A percentile compares a stretch with the other conserved stretches of the same genome.
These are phyloP conservation scores for Homarus gammarus DNA, from an alignment of 2,888 invertebrate species.

Conservation along the genomic window DNA sequence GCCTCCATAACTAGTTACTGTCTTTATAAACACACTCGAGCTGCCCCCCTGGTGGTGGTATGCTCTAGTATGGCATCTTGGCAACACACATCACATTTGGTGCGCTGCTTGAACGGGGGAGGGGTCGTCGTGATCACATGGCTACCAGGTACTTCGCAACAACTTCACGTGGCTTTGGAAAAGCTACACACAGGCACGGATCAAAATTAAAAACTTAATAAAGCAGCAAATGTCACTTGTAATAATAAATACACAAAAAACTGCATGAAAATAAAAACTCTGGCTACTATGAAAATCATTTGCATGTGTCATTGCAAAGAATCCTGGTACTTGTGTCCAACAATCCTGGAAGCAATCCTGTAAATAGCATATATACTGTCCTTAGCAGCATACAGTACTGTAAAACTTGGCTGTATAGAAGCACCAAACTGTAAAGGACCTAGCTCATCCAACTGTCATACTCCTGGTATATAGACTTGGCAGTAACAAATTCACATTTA, in stretches of 20 bases:
- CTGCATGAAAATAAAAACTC: constrained; percentile 47
- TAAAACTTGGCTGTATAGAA: constrained; percentile 42
- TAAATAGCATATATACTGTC: constrained; percentile 11
- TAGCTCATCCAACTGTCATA: constrained; percentile 14
- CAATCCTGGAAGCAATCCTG: constrained; percentile 44
- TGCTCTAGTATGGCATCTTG: constrained; percentile 64
- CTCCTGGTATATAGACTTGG: constrained; percentile 25
- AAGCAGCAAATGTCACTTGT: constrained; percentile 61
- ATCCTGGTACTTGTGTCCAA: constrained; percentile 48
- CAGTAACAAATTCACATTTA: constrained; percentile 52
- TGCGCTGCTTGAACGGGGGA: constrained; percentile 58
- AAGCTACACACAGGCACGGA: constrained; percentile 64
- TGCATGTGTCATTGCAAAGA: constrained; percentile 48
- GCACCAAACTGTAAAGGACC: constrained; percentile 39
- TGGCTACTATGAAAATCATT: constrained; percentile 38
- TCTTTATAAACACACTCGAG: constrained; percentile 20
- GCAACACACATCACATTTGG: constrained; percentile 66
- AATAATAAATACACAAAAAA: constrained; percentile 63
- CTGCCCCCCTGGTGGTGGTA: constrained; percentile 52
- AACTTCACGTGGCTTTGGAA: constrained; percentile 58
- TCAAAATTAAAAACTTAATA: constrained; percentile 57
- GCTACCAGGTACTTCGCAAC: constrained; percentile 62
- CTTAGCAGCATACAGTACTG: constrained; percentile 15
- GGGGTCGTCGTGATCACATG: constrained; percentile 61
- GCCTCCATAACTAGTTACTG: neutral